Evolutionary conservation across 2,113 vertebrate species (phyloP).

Genomic region (Petromus typicus): DNA sequence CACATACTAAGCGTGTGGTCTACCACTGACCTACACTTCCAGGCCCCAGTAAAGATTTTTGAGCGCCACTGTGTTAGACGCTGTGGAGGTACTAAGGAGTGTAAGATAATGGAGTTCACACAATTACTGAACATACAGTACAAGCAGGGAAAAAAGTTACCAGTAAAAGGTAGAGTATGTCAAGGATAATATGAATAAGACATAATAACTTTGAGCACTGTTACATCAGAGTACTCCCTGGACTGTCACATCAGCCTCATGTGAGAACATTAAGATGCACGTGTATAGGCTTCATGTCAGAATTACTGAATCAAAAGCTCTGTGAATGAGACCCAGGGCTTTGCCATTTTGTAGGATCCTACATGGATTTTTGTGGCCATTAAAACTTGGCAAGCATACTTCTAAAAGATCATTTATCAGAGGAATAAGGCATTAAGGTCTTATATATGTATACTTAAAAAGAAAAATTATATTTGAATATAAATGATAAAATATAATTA

Average conservation of each 20-base stretch:
- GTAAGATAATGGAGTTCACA: constrained; percentile 23
- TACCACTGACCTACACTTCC: background rate
- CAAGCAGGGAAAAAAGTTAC: constrained; percentile 6
- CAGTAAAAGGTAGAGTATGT: background rate
- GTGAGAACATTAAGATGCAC: background rate
- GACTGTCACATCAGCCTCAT: background rate
- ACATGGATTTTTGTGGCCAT: background rate
- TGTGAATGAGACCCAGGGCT: background rate
- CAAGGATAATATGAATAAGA: background rate
- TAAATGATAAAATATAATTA: constrained; percentile 26
- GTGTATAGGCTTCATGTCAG: background rate
- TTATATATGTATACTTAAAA: background rate
- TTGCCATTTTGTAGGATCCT: constrained; percentile 25
- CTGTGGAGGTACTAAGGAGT: background rate
- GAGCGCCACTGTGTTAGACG: background rate
- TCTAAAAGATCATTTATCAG: constrained; percentile 32
- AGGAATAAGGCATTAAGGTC: constrained; percentile 24
- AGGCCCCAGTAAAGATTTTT: background rate
- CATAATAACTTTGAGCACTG: background rate
- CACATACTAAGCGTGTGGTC: background rate
- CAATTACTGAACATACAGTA: background rate
- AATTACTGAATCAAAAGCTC: background rate
- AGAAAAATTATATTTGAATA: constrained; percentile 23
- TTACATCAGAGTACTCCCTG: constrained; percentile 12
- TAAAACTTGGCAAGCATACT: constrained; percentile 18